Percentiles rank a stretch among this genome's conserved stretches.
Evolutionary conservation across 2,797 vertebrate species (phyloP).

Genomic region (Myotis pilosus): DNA sequence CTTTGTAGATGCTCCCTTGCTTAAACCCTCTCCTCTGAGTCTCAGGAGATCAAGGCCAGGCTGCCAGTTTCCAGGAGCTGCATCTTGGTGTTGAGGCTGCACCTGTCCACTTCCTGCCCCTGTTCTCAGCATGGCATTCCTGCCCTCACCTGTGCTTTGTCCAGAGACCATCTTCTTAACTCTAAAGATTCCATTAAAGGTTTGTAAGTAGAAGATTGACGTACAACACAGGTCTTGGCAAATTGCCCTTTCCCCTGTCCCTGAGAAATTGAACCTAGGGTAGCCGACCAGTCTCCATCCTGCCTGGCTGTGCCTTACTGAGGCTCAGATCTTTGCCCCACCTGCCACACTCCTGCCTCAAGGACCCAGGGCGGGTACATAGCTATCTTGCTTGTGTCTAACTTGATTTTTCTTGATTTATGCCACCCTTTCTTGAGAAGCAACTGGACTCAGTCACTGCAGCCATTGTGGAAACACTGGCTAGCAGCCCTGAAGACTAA

Average conservation of each 20-base stretch:
- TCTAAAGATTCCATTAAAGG: not conserved
- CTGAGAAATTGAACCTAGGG: not conserved
- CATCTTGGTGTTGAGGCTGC: not conserved
- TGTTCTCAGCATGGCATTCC: not conserved
- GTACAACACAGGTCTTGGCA: not conserved
- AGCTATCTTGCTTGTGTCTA: not conserved
- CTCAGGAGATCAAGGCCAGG: not conserved
- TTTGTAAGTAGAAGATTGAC: not conserved
- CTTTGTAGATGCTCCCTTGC: not conserved
- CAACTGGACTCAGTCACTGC: not conserved
- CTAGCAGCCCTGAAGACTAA: not conserved
- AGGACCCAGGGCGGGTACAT: not conserved
- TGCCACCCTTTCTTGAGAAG: not conserved
- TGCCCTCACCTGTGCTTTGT: not conserved
- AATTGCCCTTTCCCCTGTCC: not conserved
- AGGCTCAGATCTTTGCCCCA: not conserved
- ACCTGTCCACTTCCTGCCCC: not conserved
- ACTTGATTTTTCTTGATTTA: conserved; percentile 16
- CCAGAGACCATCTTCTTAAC: not conserved
- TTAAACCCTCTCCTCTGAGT: not conserved
- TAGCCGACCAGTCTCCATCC: not conserved
- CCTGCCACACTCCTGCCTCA: not conserved
- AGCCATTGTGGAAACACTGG: not conserved
- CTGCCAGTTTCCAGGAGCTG: not conserved
- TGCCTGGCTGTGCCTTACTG: not conserved